These are phyloP conservation scores for Andrena fulva DNA, from an alignment of 2,888 invertebrate genomes.

Conservation along the genomic window DNA sequence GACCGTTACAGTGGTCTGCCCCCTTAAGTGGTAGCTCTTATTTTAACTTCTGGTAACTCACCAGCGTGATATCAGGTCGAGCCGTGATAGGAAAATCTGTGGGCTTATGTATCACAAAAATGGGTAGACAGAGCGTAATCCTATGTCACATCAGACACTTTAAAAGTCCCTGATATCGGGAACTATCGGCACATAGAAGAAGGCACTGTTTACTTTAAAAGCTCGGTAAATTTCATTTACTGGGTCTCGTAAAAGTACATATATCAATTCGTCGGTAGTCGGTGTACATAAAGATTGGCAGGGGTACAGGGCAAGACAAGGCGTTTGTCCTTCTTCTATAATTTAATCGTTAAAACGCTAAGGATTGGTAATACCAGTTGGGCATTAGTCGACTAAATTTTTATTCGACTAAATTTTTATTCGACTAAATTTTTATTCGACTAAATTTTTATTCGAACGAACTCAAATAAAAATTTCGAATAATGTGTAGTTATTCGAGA, in stretches of 20 bases:
- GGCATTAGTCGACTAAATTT: too few species aligned
- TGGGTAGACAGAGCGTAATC: slow-evolving; percentile 44
- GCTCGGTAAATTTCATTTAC: not conserved
- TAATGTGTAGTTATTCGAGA: too few species aligned
- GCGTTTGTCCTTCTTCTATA: not conserved
- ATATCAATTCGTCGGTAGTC: not conserved
- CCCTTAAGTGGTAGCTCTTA: not conserved
- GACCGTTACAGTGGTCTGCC: too few species aligned
- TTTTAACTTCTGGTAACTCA: slow-evolving; percentile 43
- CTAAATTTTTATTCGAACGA: too few species aligned
- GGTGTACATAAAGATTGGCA: not conserved
- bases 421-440: too few species aligned
- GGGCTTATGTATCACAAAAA: slow-evolving; percentile 53
- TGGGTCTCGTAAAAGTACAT: not conserved
- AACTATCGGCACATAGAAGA: slow-evolving; percentile 76
- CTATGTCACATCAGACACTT: slow-evolving; percentile 72
- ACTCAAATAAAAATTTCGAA: too few species aligned
- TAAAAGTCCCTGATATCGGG: slow-evolving; percentile 75
- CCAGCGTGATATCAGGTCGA: slow-evolving; percentile 48
- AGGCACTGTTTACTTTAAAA: slow-evolving; percentile 35
- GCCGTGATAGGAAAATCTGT: slow-evolving; percentile 46
- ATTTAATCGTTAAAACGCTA: not conserved
- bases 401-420: too few species aligned
- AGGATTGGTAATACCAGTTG: too few species aligned
- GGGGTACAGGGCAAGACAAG: not conserved